phyloP scores from a whole-genome alignment of 2,888 invertebrate genomes.

The Cetonia aurata region DNA sequence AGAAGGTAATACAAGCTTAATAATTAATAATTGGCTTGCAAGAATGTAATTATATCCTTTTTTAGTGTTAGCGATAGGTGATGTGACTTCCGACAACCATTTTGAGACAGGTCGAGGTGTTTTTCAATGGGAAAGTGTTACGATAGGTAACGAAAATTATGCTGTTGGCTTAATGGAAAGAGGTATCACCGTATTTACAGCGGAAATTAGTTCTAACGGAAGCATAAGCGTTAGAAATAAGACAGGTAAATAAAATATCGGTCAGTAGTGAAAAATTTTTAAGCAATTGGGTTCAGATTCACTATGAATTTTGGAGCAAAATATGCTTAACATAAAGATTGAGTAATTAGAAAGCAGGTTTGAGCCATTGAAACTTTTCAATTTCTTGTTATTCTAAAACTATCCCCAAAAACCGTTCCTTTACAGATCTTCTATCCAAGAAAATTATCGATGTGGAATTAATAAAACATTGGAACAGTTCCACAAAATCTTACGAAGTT shows the following conservation, averaged over 20 bases:
- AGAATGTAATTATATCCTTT: conserved; percentile 36
- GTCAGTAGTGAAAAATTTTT: too few species aligned
- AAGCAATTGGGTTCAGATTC: too few species aligned
- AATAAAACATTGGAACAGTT: conserved; percentile 51
- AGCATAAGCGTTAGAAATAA: conserved; percentile 41
- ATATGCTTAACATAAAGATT: too few species aligned
- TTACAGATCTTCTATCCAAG: conserved; percentile 9
- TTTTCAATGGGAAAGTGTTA: conserved; percentile 53
- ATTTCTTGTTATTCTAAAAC: too few species aligned
- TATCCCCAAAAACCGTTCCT: too few species aligned
- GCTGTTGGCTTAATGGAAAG: conserved; percentile 52
- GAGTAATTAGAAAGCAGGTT: not conserved
- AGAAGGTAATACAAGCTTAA: conserved; percentile 62
- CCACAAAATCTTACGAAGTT: conserved; percentile 47
- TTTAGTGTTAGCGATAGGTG: conserved; percentile 54
- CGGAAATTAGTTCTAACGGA: conserved; percentile 44
- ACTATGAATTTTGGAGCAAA: too few species aligned
- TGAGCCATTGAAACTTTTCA: not conserved
- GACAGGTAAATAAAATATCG: conserved; percentile 33
- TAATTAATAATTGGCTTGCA: conserved; percentile 14
- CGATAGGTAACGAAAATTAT: conserved; percentile 49
- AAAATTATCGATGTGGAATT: conserved; percentile 17
- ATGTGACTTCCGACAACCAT: conserved; percentile 51
- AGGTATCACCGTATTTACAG: conserved; percentile 51
- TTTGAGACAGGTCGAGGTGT: conserved; percentile 52